Conservation (phyloP, 2,888 invertebrate genomes). For the Drosophila nr. perissopoda region DNA sequence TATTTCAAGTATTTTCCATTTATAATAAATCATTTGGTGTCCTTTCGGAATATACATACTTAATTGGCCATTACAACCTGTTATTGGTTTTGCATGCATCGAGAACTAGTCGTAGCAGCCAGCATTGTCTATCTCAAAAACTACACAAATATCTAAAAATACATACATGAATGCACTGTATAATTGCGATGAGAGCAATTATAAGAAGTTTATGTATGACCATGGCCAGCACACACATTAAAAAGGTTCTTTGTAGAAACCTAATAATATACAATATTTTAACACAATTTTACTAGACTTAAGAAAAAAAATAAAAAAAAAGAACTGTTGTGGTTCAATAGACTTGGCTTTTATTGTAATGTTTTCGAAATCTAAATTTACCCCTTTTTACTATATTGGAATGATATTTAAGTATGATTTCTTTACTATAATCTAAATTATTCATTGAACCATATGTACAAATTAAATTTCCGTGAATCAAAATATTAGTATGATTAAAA, state of each 20-base stretch:
- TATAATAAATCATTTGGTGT: not conserved
- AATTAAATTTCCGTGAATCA: not conserved
- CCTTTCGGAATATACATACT: not conserved
- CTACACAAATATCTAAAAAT: not conserved
- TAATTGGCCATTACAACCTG: not conserved
- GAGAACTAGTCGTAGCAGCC: not conserved
- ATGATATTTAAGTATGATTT: not conserved
- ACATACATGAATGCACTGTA: not conserved
- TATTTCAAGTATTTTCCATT: not conserved
- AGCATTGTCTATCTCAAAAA: not conserved
- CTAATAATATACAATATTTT: slow-evolving; percentile 5
- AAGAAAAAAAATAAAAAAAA: not conserved
- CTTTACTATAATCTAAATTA: not conserved
- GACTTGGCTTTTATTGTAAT: not conserved
- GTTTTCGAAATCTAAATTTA: not conserved
- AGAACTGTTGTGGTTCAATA: not conserved
- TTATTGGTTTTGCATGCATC: not conserved
- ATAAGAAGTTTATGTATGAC: not conserved
- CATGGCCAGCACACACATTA: not conserved
- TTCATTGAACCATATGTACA: not conserved
- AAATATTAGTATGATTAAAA: not conserved
- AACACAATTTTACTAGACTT: slow-evolving; percentile 13
- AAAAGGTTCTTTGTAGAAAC: not conserved
- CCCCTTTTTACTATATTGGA: not conserved
- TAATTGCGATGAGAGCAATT: not conserved